Evolutionary conservation across 2,888 invertebrate genomes (phyloP), one percentile per base, ranked within the genome.

Genomic region (Microctonus hyperodae): DNA sequence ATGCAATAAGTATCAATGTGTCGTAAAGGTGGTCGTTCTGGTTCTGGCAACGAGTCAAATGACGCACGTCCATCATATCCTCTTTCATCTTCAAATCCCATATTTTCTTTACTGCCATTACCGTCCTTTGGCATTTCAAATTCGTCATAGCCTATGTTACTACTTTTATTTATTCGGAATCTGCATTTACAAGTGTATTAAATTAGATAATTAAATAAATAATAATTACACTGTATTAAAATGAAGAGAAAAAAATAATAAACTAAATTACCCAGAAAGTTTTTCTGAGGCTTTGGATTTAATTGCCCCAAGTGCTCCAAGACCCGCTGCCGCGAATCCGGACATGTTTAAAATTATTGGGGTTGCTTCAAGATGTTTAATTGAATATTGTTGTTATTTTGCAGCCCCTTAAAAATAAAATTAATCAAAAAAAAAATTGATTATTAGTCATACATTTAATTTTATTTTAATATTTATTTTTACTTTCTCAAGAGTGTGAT

Each of bases 1-100:
- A 89, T 90, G 77, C 94, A 87, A 84, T 95, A 95, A 85, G 93
- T 92, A 83, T 96, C 95, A 85, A 96, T 92, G 79, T 92, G 91
- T 71, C 95, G 89, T 70, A 94, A 88, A 22, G 94, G 94, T 58
- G 95, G 95, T 73, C 94, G 87, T 79, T 94, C 93, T 64, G 92
- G 92, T 79, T 93, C 93, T 62, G 93, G 93, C 77, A 93, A 88
- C 63, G 93, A 92, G 78, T 92, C 92, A 35, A 84, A 79, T 7
- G 84, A 83, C 28, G 74, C 76, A 44, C 81, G 76, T 65, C 77
- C 77, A 64, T 72, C 77, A 67, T 77, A 81, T 65, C 75, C 80
- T 60, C 73, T 78, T 53, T 83, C 83, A 67, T 78, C 80, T 37
- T 83, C 83, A 74, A 85, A 85, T 28, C 82, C 85, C 72, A 76